These are phyloP conservation scores for Hippocampus abdominalis DNA, from an alignment of 2,113 vertebrate genomes.

Conservation along the genomic window DNA sequence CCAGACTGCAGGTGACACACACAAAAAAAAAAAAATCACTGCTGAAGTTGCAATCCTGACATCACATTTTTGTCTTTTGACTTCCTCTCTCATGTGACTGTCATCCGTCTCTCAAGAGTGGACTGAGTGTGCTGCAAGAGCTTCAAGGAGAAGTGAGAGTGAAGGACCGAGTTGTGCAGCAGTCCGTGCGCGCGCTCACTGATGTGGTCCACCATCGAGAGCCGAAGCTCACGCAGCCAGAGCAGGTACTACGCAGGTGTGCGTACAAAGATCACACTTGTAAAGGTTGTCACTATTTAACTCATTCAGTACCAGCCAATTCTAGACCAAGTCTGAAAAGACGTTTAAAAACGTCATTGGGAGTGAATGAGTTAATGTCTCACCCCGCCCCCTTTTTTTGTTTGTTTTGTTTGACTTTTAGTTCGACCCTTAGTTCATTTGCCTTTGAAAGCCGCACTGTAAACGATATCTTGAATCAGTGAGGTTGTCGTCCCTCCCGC, in stretches of 20 bases:
- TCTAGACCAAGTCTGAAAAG: no score
- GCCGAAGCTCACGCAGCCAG: constrained; percentile 52
- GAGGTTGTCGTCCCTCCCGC: no score
- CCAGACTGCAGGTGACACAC: constrained; percentile 81
- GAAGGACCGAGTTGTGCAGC: constrained; percentile 78
- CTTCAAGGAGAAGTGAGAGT: constrained; percentile 74
- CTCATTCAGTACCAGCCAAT: no score
- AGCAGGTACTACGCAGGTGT: constrained; percentile 74
- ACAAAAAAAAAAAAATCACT: not conserved
- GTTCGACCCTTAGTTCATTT: no score
- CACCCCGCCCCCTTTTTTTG: no score
- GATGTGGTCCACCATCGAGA: constrained; percentile 70
- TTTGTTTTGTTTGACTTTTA: no score
- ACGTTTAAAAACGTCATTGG: no score
- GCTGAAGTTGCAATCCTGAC: not conserved
- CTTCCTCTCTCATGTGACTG: not conserved
- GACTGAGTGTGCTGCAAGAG: constrained; percentile 71
- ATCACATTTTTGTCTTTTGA: constrained; percentile 14
- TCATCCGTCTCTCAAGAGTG: constrained; percentile 65
- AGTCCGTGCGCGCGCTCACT: constrained; percentile 75
- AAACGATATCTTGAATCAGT: no score
- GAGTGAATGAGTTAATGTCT: no score
- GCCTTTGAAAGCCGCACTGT: no score
- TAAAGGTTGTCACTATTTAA: no score
- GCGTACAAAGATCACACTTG: not conserved